Evolutionary conservation across 2,113 vertebrate species (phyloP), one percentile per base, ranked within the genome.

Genomic region (Lampris megalopsis): DNA sequence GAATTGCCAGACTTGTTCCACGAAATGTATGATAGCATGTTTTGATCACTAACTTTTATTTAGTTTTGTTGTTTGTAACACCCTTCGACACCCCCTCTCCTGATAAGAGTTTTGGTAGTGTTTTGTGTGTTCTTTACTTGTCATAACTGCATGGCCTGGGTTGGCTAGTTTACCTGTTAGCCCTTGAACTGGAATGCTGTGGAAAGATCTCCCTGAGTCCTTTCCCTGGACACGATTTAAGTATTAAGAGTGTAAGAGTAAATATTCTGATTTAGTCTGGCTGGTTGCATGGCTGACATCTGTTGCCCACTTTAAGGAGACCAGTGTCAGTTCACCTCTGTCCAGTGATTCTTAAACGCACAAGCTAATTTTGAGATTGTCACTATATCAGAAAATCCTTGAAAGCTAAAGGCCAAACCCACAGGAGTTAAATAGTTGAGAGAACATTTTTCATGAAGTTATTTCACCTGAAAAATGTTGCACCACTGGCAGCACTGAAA

Each of bases 231-330:
- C 36, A 41, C 66, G 63, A 75, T 75, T 61, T 42, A 13, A 56
- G 56, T 84, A 70, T 83, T 24, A 24, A 24, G 49, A 37, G 74
- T 74, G 67, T 70, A 59, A 58, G 71, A 85, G 88, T 83, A 80
- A 1, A 8, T 4, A 48, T 59, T 48, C 59, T n/a, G 36, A 9
- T 81, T 87, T 42, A 65, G 48, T 48, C 38, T 61, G 53, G 24
- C 57, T 68, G 11, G 42, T 52, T 13, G 43, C 24, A 56, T 35
- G n/a, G 7, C 54, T 56, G 38, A 13, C 42, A 35, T 60, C 24
- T 9, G 8, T 63, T 63, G 40, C 38, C 66, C 40, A 69, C 40
- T 64, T 77, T 5, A 83, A 73, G 65, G 6, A 82, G 80, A 64
- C 38, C 73, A 69, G 49, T 59, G 59, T 53, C 40, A 3, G 38